Base-by-base conservation (phyloP, 2,113 vertebrate species). In the Dicentrarchus labrax region DNA sequence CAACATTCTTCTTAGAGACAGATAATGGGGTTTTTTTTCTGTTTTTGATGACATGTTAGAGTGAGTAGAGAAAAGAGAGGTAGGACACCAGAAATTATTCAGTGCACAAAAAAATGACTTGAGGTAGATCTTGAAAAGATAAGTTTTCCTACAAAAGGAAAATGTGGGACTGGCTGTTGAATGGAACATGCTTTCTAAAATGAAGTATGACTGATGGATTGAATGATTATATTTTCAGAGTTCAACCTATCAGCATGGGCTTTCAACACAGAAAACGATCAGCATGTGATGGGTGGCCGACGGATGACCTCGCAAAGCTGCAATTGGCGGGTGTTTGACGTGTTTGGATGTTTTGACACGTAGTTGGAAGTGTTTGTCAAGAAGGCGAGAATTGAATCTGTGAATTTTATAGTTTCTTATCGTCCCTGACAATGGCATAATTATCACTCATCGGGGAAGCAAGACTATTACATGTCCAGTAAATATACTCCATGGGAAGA, bases 41-140 rank as follows among this genome's bases (percentile, higher is more conserved):
- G 10, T 64, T 70, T 78, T 69, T 72, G 38, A 79, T 82, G 64
- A 71, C 77, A 80, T 45, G 12, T 80, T 47, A 53, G 66, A 56
- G 60, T n/a, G 39, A 72, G n/a, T 4, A 19, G 30, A 64, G 61
- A 74, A 60, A 39, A 21, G 8, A 70, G 69, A 70, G 19, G 72
- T 67, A 9, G 22, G 48, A 78, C 68, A 72, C 45, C 39, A 51
- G 66, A 81, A 85, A 83, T 81, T 60, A 87, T 76, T 80, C 72
- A 65, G 56, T 41, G 72, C 12, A 24, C 41, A n/a, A n/a, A 76
- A 30, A 43, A 72, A 47, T 79, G 70, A 72, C 76, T 70, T 50
- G 68, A 81, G 68, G 30, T 78, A 47, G 51, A 50, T 78, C 69
- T 82, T 17, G 30, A 78, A 57, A 17, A 30, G 59, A 84, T 70